Conservation (phyloP, 2,888 invertebrate species). For the Drosophila phalerata region DNA sequence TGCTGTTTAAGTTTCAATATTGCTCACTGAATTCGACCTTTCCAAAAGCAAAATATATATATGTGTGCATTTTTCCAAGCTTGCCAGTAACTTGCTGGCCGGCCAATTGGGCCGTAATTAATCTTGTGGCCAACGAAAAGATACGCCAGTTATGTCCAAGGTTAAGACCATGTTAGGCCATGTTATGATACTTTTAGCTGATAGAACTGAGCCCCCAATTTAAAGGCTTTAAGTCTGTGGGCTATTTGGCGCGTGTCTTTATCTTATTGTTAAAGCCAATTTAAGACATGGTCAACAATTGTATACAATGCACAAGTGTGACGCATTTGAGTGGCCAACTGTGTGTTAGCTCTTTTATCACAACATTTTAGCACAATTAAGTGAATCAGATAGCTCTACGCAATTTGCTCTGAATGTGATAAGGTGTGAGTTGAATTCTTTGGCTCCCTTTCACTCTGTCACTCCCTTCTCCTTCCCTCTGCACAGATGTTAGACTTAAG, state of each 20-base stretch:
- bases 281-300: slow-evolving; percentile 54
- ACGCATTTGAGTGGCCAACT: slow-evolving; percentile 48
- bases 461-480: background rate
- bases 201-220: slow-evolving; percentile 9
- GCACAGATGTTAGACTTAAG: background rate
- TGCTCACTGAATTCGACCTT: slow-evolving; percentile 45
- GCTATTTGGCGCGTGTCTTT: slow-evolving; percentile 46
- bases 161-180: slow-evolving; percentile 44
- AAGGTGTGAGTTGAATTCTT: slow-evolving; percentile 7
- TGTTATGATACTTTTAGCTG: slow-evolving; percentile 38
- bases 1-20: slow-evolving; percentile 59
- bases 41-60: no score
- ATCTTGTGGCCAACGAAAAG: slow-evolving; percentile 60
- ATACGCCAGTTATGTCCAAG: slow-evolving; percentile 34
- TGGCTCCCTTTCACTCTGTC: background rate
- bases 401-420: slow-evolving; percentile 44
- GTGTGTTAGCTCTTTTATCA: slow-evolving; percentile 50
- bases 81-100: slow-evolving; percentile 11
- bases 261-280: slow-evolving; percentile 52
- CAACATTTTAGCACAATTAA: slow-evolving; percentile 73
- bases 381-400: slow-evolving; percentile 39
- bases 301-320: slow-evolving; percentile 55
- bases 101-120: slow-evolving; percentile 74
- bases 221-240: slow-evolving; percentile 51
- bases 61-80: slow-evolving; percentile 36